Evolutionary conservation across 2,113 vertebrate species (phyloP).

Genomic region (Crypturellus undulatus): DNA sequence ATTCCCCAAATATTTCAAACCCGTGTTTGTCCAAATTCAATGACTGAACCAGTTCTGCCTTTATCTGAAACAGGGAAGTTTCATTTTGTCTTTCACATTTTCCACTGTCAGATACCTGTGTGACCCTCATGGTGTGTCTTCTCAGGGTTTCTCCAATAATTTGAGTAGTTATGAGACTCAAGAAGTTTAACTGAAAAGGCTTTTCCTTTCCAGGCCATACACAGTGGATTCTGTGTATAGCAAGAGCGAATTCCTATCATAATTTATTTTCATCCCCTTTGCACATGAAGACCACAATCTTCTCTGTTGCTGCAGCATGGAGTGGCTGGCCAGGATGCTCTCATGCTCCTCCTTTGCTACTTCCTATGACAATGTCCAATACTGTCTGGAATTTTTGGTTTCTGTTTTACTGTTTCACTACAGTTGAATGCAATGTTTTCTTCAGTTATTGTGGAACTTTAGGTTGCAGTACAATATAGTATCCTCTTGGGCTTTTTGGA

Average conservation of each 20-base stretch:
- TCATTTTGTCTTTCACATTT: background rate
- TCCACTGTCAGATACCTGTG: background rate
- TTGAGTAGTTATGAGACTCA: background rate
- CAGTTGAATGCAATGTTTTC: background rate
- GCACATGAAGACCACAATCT: background rate
- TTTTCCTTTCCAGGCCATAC: background rate
- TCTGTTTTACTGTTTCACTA: background rate
- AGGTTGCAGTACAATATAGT: background rate
- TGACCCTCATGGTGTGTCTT: background rate
- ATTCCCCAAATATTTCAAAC: background rate
- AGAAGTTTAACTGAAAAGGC: background rate
- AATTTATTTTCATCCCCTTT: background rate
- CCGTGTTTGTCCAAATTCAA: background rate
- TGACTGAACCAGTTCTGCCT: accelerated
- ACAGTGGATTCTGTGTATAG: background rate
- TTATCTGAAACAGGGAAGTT: background rate
- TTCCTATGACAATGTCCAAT: background rate
- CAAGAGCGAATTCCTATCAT: background rate
- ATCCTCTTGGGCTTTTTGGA: background rate
- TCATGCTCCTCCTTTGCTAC: background rate
- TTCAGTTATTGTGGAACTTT: background rate
- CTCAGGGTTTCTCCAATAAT: background rate
- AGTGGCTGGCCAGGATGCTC: background rate
- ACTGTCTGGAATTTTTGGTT: background rate
- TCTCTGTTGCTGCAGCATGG: accelerated